These are phyloP conservation scores for Scomber scombrus DNA, from an alignment of 2,113 vertebrate species.

Conservation along the genomic window DNA sequence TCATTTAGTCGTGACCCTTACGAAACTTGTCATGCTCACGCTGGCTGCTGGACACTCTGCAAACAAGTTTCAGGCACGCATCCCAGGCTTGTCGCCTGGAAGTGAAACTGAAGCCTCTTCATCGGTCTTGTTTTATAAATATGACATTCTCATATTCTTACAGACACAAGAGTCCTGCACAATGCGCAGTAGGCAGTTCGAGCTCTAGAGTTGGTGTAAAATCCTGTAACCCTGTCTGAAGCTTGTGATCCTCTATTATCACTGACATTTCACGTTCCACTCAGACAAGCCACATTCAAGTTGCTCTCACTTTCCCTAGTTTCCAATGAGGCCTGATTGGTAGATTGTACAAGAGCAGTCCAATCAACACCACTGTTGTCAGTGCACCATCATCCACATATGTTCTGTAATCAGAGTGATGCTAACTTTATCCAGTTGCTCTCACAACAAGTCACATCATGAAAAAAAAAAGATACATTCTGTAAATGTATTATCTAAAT, in stretches of 20 bases:
- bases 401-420: conserved; percentile 62
- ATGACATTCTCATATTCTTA: conserved; percentile 67
- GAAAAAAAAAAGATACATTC: no score
- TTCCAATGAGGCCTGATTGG: conserved; percentile 32
- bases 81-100: conserved; percentile 31
- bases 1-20: conserved; percentile 22
- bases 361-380: not conserved
- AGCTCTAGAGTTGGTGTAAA: conserved; percentile 12
- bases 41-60: conserved; percentile 9
- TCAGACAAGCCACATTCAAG: conserved; percentile 13
- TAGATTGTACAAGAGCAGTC: conserved; percentile 4
- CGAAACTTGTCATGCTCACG: conserved; percentile 14
- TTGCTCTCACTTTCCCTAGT: conserved; percentile 34
- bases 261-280: conserved; percentile 1
- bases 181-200: conserved; percentile 20
- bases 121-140: conserved; percentile 62
- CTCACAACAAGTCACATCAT: no score
- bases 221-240: conserved; percentile 49
- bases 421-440: conserved; percentile 68
- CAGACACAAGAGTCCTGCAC: conserved; percentile 12
- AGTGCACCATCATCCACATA: conserved; percentile 24
- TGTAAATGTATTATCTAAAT: no score
- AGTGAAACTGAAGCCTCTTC: conserved; percentile 49
- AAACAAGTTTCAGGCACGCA: conserved; percentile 49
- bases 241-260: conserved; percentile 47